Evolutionary conservation across 2,113 vertebrate genomes (phyloP).

Genomic region (Prochilodus magdalenae): DNA sequence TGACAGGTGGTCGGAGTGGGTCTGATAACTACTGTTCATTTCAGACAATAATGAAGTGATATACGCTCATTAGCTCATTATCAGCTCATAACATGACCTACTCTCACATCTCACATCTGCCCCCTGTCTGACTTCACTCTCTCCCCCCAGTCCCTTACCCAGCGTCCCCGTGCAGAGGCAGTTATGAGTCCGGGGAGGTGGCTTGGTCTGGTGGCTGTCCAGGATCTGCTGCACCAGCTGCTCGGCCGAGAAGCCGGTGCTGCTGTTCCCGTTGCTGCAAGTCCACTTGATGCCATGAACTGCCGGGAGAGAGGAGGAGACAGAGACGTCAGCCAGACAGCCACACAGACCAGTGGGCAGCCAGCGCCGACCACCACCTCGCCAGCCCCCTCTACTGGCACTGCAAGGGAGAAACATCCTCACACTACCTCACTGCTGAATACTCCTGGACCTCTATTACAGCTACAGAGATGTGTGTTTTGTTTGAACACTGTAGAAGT

Average conservation of each 20-base stretch:
- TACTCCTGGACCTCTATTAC: too few species aligned
- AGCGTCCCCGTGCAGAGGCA: constrained; percentile 98
- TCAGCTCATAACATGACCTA: neutral
- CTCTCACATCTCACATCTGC: neutral
- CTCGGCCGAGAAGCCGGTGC: constrained; percentile 98
- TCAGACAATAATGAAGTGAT: too few species aligned
- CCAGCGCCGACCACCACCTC: constrained; percentile 52
- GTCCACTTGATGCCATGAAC: constrained; percentile 99
- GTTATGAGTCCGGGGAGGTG: constrained; percentile 99
- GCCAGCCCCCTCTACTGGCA: constrained; percentile 51
- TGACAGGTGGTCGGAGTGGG: too few species aligned
- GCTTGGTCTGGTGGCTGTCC: constrained; percentile 99
- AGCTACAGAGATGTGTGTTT: too few species aligned
- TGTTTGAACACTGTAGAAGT: too few species aligned
- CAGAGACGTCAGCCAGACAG: constrained; percentile 80
- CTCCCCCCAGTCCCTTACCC: constrained; percentile 81
- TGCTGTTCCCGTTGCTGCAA: constrained; percentile 99
- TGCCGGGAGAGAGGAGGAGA: constrained; percentile 83
- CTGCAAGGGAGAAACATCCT: constrained; percentile 56
- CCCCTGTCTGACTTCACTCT: constrained; percentile 22
- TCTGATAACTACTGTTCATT: too few species aligned
- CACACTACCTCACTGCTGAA: neutral
- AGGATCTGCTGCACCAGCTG: constrained; percentile 99
- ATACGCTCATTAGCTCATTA: too few species aligned
- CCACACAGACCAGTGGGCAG: constrained; percentile 65